Base-by-base conservation (phyloP, 2,797 vertebrate species). In the Rhabdophis nuchalis region DNA sequence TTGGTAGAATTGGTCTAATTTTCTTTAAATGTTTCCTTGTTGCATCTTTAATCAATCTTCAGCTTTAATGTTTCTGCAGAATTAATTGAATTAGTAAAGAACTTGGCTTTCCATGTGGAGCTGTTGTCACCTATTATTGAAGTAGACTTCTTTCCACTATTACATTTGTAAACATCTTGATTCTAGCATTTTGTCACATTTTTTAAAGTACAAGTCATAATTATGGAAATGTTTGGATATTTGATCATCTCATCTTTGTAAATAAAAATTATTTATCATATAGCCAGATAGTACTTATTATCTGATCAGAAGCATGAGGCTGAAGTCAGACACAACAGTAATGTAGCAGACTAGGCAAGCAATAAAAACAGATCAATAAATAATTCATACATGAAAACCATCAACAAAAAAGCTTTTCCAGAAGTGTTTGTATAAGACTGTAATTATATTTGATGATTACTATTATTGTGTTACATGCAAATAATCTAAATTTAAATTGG, bases 301-400 rank as follows among this genome's bases (percentile, higher is more conserved):
- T 94, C 87, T 95, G 89, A 86, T 95, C 92, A 95, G 96, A 96
- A 96, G 94, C 87, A 91, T 95, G 85, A 52, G 9, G 46, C 68
- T 5, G 72, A 91, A 95, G 60, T 94, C 87, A 94, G 90, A 95
- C 93, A 92, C 1, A 12, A 96, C 95, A 64, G 87, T 54, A 86
- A 87, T 77, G 92, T 36, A 88, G 82, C 89, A 94, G 90, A 93
- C 95, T 82, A 46, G 93, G 50, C 89, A 88, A 95, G 96, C 77
- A 93, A 23, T 20, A 41, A 87, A 89, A 50, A 13, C 32, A 0
- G 3, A 88, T 90, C 86, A 96, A 96, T 95, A 13, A 94, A 92
- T 95, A 95, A 97, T 96, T 96, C 88, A 93, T 95, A 27, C 32
- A 94, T 97, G 56, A 68, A 93, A 91, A 86, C 72, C 29, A 92